Conservation (phyloP, 2,113 vertebrate genomes). For the Rana temporaria region DNA sequence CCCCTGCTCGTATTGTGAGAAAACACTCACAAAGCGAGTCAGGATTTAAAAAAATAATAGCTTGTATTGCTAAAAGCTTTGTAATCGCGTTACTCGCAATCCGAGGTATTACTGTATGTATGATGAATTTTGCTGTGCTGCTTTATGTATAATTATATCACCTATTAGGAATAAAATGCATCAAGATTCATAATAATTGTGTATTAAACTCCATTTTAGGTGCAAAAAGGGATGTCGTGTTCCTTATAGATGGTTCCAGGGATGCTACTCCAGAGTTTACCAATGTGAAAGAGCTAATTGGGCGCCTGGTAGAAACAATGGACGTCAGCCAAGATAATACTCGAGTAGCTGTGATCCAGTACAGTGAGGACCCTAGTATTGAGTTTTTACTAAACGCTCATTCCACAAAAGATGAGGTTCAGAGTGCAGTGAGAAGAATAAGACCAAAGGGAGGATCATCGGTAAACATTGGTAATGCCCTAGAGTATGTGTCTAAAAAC, state of each 20-base stretch:
- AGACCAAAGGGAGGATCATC: slow-evolving; percentile 78
- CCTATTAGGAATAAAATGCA: too few relatives aligned
- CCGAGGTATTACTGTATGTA: too few relatives aligned
- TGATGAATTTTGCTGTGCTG: too few relatives aligned
- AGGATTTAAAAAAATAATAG: too few relatives aligned
- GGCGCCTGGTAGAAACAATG: slow-evolving; percentile 79
- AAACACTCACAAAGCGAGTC: too few relatives aligned
- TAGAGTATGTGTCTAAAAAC: slow-evolving; percentile 84
- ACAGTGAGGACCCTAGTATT: slow-evolving; percentile 81
- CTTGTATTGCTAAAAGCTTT: too few relatives aligned
- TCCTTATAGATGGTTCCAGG: slow-evolving; percentile 89
- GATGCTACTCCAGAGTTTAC: slow-evolving; percentile 76
- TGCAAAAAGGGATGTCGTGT: slow-evolving; percentile 87
- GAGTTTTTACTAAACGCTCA: slow-evolving; percentile 87
- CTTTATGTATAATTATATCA: too few relatives aligned
- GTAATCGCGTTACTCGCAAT: too few relatives aligned
- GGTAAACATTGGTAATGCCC: slow-evolving; percentile 83
- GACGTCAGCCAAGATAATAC: slow-evolving; percentile 87
- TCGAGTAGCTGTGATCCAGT: slow-evolving; percentile 88
- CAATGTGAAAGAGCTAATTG: slow-evolving; percentile 80
- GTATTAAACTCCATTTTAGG: slow-evolving; percentile 53
- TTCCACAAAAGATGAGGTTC: slow-evolving; percentile 86
- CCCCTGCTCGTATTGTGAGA: too few relatives aligned
- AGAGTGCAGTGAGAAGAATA: slow-evolving; percentile 74
- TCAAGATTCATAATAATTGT: too few relatives aligned